Conservation (phyloP, 2,797 vertebrate species). For the Rhabdophis nuchalis region DNA sequence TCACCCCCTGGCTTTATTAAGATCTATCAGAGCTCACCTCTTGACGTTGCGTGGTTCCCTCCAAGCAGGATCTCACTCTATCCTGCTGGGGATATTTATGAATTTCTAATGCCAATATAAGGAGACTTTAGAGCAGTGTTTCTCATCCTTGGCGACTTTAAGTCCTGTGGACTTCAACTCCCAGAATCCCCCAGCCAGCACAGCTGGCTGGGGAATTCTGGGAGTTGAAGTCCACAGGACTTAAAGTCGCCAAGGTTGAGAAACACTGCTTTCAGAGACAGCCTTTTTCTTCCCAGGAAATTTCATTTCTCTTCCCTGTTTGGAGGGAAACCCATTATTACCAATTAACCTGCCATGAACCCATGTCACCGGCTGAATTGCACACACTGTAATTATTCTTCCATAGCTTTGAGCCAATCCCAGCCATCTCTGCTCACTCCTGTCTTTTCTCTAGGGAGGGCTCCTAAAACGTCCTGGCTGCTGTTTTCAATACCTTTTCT, state of each 20-base stretch:
- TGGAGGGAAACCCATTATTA: constrained; percentile 75
- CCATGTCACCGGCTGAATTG: constrained; percentile 72
- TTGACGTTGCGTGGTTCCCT: background rate
- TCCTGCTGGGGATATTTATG: background rate
- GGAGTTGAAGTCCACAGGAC: too few relatives aligned
- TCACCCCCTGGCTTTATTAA: too few relatives aligned
- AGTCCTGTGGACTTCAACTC: too few relatives aligned
- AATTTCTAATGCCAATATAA: constrained; percentile 20
- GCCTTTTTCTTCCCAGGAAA: constrained; percentile 53
- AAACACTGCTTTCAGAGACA: too few relatives aligned
- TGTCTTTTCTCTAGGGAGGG: constrained; percentile 68
- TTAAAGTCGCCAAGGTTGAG: too few relatives aligned
- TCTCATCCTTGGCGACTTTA: too few relatives aligned
- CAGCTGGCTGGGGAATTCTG: too few relatives aligned
- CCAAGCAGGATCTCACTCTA: background rate
- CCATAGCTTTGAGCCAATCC: constrained; percentile 79
- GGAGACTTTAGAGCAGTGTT: constrained; percentile 47
- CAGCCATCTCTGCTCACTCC: constrained; percentile 63
- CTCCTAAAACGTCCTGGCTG: constrained; percentile 70
- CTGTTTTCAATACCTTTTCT: background rate
- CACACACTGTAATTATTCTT: constrained; percentile 74
- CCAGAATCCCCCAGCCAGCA: too few relatives aligned
- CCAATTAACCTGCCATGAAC: constrained; percentile 83
- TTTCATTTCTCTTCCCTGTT: constrained; percentile 67
- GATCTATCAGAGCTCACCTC: background rate